These are phyloP conservation scores for Sweltsa coloradensis DNA, from an alignment of 1,140 invertebrate genomes.

Conservation along the genomic window DNA sequence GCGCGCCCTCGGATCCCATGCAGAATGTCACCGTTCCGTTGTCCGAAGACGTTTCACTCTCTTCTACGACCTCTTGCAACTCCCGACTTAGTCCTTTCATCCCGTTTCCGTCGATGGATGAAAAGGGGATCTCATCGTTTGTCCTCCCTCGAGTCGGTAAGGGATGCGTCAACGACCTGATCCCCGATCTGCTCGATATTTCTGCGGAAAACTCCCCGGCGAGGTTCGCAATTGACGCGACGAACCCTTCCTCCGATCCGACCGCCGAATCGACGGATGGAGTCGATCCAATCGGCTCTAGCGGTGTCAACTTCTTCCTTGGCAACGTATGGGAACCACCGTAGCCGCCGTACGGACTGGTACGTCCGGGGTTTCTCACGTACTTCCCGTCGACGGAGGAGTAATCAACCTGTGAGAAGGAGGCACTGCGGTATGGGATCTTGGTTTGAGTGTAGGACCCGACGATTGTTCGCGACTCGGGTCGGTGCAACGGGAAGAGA, in stretches of 20 bases:
- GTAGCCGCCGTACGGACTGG: conserved; percentile 1
- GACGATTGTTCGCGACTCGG: conserved; percentile 39
- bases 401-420: conserved; percentile 72
- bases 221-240: conserved; percentile 5
- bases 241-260: conserved; percentile 41
- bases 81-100: conserved; percentile 32
- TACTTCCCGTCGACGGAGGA: conserved; percentile 29
- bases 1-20: too few relatives aligned
- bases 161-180: conserved; percentile 13
- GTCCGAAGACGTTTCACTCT: conserved; percentile 34
- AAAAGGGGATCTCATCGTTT: conserved; percentile 11
- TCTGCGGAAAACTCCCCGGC: not conserved
- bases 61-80: conserved; percentile 35
- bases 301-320: conserved; percentile 15
- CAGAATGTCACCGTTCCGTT: too few relatives aligned
- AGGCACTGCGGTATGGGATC: conserved; percentile 62
- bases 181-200: not conserved
- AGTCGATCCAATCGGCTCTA: conserved; percentile 32
- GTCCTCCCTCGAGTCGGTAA: conserved; percentile 6
- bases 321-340: conserved; percentile 16
- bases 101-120: conserved; percentile 28
- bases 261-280: conserved; percentile 46
- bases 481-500: conserved; percentile 27
- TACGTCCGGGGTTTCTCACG: conserved; percentile 15
- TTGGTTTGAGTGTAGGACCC: conserved; percentile 43